Percentiles rank a stretch among this genome's conserved stretches.
phyloP scores from a whole-genome alignment of 2,888 invertebrate genomes.

The Crocallis elinguaria region DNA sequence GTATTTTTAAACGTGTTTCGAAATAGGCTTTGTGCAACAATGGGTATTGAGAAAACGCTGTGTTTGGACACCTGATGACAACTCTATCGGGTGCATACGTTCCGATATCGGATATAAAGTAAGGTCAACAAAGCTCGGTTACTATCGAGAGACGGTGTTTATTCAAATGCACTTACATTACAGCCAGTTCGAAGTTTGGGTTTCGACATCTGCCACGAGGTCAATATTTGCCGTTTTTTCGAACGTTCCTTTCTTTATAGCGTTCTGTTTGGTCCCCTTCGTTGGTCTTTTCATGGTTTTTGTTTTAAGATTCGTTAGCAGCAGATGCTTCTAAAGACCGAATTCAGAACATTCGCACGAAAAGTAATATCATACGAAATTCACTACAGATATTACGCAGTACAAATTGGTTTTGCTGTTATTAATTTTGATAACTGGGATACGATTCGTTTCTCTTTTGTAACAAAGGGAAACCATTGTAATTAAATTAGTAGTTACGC shows the following conservation, averaged over 20 bases:
- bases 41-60: conserved; percentile 30
- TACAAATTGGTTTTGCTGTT: conserved; percentile 81
- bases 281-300: conserved; percentile 55
- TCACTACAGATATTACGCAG: conserved; percentile 79
- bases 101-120: conserved; percentile 71
- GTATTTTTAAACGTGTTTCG: conserved; percentile 29
- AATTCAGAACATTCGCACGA: conserved; percentile 47
- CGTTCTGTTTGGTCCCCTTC: conserved; percentile 52
- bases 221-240: conserved; percentile 80
- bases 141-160: conserved; percentile 77
- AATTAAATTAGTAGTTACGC: conserved; percentile 77
- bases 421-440: conserved; percentile 84
- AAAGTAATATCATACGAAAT: conserved; percentile 60
- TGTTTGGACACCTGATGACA: conserved; percentile 76
- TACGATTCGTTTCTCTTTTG: conserved; percentile 84
- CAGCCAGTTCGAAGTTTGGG: conserved; percentile 71
- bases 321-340: conserved; percentile 41
- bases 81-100: conserved; percentile 61
- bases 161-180: conserved; percentile 81
- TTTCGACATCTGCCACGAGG: conserved; percentile 82
- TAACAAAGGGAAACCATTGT: conserved; percentile 82
- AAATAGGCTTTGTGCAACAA: conserved; percentile 28
- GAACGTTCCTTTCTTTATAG: conserved; percentile 63
- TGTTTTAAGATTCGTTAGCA: conserved; percentile 41
- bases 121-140: conserved; percentile 77